These are phyloP conservation scores for Dendrolimus kikuchii DNA, from an alignment of 1,140 invertebrate genomes.

Conservation along the genomic window DNA sequence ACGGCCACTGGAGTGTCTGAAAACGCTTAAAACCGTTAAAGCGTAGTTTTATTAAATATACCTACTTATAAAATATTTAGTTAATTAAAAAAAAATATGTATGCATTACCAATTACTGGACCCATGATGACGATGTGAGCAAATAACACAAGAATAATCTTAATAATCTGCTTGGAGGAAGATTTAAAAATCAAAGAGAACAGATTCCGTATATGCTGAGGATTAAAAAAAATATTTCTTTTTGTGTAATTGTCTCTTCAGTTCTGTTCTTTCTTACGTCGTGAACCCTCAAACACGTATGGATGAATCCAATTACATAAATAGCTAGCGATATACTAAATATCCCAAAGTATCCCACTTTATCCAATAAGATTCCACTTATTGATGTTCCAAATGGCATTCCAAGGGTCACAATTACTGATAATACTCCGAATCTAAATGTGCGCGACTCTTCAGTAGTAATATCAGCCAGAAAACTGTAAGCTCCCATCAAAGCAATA, in stretches of 20 bases:
- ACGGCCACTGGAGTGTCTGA: too few species aligned
- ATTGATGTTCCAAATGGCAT: conserved; percentile 58
- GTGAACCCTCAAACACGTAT: conserved; percentile 47
- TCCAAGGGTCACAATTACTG: conserved; percentile 68
- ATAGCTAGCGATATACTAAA: conserved; percentile 46
- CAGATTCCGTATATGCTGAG: conserved; percentile 60
- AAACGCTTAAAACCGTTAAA: too few species aligned
- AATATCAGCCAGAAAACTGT: conserved; percentile 74
- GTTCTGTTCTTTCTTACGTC: conserved; percentile 32
- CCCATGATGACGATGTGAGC: conserved; percentile 66
- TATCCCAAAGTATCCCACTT: conserved; percentile 63
- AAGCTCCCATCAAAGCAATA: conserved; percentile 72
- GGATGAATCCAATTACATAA: conserved; percentile 47
- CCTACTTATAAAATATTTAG: too few species aligned
- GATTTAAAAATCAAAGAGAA: conserved; percentile 58
- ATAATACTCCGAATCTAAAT: conserved; percentile 71
- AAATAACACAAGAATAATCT: conserved; percentile 58
- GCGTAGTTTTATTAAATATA: too few species aligned
- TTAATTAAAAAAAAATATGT: too few species aligned
- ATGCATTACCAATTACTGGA: conserved; percentile 60
- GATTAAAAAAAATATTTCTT: conserved; percentile 60
- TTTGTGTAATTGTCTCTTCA: conserved; percentile 32
- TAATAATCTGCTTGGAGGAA: conserved; percentile 36
- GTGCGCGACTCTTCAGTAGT: conserved; percentile 72
- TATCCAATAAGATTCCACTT: conserved; percentile 57